Evolutionary conservation across 2,113 vertebrate genomes (phyloP).

Genomic region (Mesembrinibis cayennensis): DNA sequence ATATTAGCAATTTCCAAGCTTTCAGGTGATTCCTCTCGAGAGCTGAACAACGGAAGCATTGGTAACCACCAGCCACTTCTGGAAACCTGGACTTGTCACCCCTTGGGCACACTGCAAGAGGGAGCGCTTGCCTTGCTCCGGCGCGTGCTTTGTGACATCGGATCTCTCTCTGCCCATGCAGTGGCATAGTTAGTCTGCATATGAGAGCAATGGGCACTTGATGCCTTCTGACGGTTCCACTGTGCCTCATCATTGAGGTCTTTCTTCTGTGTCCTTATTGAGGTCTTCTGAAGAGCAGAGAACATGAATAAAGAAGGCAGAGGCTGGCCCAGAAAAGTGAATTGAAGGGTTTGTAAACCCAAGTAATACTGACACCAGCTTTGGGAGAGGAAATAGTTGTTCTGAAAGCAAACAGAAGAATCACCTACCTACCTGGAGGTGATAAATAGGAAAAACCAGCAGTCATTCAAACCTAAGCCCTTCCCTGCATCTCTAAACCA

Average conservation of each 20-base stretch:
- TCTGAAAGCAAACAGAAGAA: background rate
- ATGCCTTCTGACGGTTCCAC: background rate
- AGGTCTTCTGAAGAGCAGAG: background rate
- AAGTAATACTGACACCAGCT: background rate
- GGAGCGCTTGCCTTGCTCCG: rapidly evolving
- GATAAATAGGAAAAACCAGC: background rate
- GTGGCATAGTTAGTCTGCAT: background rate
- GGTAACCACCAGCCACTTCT: background rate
- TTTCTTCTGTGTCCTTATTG: background rate
- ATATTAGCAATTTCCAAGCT: background rate
- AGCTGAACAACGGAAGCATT: background rate
- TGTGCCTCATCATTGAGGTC: background rate
- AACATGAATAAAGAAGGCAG: background rate
- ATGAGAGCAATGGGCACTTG: background rate
- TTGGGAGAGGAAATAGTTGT: background rate
- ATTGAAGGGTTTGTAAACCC: background rate
- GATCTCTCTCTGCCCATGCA: background rate
- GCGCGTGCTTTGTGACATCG: rapidly evolving
- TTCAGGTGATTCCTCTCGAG: background rate
- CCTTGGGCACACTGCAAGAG: background rate
- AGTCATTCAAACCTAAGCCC: background rate
- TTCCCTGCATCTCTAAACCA: background rate
- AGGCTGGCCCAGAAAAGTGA: background rate
- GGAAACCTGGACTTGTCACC: background rate
- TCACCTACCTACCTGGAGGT: background rate